Conservation (phyloP, 2,113 vertebrate species). For the Aphyosemion australe region DNA sequence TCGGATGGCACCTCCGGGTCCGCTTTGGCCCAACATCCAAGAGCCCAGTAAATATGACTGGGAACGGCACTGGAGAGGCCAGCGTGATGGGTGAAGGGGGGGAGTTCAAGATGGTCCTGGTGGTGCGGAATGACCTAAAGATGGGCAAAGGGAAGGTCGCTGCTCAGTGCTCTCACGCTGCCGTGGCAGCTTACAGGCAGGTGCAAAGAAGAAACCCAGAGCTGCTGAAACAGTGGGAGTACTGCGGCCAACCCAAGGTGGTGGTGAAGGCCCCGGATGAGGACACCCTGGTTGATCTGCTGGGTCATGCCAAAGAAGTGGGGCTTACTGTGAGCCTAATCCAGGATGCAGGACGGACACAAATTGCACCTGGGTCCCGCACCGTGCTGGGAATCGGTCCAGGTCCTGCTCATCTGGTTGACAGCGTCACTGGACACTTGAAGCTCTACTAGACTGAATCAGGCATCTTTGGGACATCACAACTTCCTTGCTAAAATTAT, state of each 20-base stretch:
- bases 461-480: neutral
- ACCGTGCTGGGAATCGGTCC: constrained; percentile 94
- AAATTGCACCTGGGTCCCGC: constrained; percentile 91
- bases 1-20: constrained; percentile 88
- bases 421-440: constrained; percentile 90
- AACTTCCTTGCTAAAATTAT: neutral
- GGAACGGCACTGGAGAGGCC: constrained; percentile 58
- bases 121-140: constrained; percentile 92
- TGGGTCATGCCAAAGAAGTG: constrained; percentile 83
- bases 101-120: constrained; percentile 92
- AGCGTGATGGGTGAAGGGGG: constrained; percentile 88
- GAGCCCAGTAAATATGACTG: fast-evolving
- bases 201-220: constrained; percentile 85
- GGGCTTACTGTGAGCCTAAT: constrained; percentile 92
- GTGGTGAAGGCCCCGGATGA: constrained; percentile 92
- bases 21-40: constrained; percentile 46
- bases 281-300: constrained; percentile 83
- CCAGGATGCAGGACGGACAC: constrained; percentile 94
- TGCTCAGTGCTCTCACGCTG: constrained; percentile 93
- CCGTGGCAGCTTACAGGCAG: constrained; percentile 93
- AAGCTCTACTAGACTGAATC: constrained; percentile 89
- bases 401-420: constrained; percentile 86
- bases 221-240: constrained; percentile 92
- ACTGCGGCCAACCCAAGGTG: constrained; percentile 94
- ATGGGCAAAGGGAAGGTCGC: constrained; percentile 98